Percentiles rank a stretch among this genome's conserved stretches.
These are phyloP conservation scores for Punctoribates punctum DNA, from an alignment of 2,888 invertebrate genomes.

Conservation along the genomic window DNA sequence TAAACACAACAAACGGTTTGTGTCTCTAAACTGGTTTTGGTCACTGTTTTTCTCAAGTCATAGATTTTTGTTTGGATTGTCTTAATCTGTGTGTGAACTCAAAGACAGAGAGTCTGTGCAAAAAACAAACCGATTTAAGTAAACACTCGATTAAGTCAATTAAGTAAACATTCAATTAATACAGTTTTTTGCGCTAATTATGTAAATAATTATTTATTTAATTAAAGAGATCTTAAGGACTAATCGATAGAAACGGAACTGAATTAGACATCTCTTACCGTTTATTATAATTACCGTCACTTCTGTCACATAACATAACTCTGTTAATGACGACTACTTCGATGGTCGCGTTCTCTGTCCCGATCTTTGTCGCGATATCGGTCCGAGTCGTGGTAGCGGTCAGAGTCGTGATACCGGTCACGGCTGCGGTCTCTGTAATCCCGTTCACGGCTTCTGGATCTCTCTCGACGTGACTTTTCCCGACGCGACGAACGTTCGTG, in stretches of 20 bases:
- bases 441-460: slow-evolving; percentile 54
- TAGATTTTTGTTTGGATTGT: not conserved
- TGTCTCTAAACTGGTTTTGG: not conserved
- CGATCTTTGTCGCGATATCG: slow-evolving; percentile 53
- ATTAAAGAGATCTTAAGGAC: not conserved
- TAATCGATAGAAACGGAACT: slow-evolving; percentile 1
- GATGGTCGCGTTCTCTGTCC: slow-evolving; percentile 38
- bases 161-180: not conserved
- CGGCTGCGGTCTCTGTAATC: slow-evolving; percentile 63
- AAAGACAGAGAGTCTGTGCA: not conserved
- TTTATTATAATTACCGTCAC: slow-evolving; percentile 9
- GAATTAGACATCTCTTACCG: slow-evolving; percentile 33
- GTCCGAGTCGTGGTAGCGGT: slow-evolving; percentile 51
- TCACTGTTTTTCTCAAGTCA: too few species aligned
- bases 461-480: slow-evolving; percentile 50
- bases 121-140: not conserved
- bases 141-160: not conserved
- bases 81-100: not conserved
- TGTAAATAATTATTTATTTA: not conserved
- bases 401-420: slow-evolving; percentile 60
- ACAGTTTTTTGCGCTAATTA: not conserved
- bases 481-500: slow-evolving; percentile 51
- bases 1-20: slow-evolving; percentile 7
- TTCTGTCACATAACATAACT: not conserved
- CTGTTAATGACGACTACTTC: slow-evolving; percentile 41